Percentiles rank a stretch among this genome's conserved stretches.
Conservation (phyloP, 2,888 invertebrate genomes). For the Cataglyphis altisquamis region DNA sequence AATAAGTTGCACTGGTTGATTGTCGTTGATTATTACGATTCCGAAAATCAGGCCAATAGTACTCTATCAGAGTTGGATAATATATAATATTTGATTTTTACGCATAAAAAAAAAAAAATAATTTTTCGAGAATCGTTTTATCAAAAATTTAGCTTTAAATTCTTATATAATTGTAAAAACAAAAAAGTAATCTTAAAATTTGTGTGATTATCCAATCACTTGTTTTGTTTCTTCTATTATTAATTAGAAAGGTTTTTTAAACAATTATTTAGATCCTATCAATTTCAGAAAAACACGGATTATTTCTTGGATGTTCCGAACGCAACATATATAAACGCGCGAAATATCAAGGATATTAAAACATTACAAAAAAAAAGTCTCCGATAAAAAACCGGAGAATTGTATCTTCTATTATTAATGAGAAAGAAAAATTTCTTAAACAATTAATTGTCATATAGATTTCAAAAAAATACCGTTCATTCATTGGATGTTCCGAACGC, state of each 20-base stretch:
- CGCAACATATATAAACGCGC: neutral
- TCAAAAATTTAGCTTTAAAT: neutral
- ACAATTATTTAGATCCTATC: neutral
- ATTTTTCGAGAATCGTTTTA: neutral
- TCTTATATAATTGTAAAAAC: neutral
- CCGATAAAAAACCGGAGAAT: neutral
- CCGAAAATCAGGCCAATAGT: constrained; percentile 71
- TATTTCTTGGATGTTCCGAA: neutral
- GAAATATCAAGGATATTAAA: constrained; percentile 14
- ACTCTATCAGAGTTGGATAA: constrained; percentile 13
- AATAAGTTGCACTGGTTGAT: neutral
- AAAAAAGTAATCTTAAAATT: neutral
- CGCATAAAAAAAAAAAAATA: neutral
- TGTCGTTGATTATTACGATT: constrained; percentile 70
- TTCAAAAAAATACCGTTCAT: neutral
- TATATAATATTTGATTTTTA: neutral
- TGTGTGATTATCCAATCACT: neutral
- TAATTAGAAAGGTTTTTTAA: neutral
- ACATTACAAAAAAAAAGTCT: constrained; percentile 5
- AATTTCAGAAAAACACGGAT: neutral
- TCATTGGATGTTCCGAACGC: neutral
- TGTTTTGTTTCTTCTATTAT: neutral
- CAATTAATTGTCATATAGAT: neutral
- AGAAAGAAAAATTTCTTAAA: neutral
- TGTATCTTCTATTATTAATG: neutral